A percentile compares a stretch with the other conserved stretches of the same genome.
Evolutionary conservation across 2,113 vertebrate species (phyloP).

Genomic region (Grantiella picta): DNA sequence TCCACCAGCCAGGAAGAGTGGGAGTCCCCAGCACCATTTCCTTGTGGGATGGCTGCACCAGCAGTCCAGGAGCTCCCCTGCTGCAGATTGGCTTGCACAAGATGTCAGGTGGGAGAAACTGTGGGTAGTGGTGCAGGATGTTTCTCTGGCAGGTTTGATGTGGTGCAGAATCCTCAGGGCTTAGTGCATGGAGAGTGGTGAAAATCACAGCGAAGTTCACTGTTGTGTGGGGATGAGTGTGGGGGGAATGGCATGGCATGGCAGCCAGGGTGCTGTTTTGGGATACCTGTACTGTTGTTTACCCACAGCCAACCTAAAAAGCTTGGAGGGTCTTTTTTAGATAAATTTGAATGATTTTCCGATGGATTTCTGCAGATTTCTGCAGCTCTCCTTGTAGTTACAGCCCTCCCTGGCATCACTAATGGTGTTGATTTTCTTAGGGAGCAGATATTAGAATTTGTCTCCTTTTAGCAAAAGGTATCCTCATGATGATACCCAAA

Average conservation of each 20-base stretch:
- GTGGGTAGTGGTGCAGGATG: background rate
- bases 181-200: background rate
- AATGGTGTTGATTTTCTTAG: background rate
- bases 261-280: background rate
- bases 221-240: accelerated
- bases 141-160: background rate
- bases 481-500: accelerated
- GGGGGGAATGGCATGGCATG: accelerated
- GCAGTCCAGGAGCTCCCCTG: background rate
- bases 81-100: background rate
- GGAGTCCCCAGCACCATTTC: accelerated
- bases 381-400: background rate
- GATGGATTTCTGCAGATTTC: background rate
- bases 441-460: background rate
- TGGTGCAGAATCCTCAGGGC: background rate
- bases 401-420: background rate
- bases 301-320: background rate
- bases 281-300: background rate
- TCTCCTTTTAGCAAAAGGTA: background rate
- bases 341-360: background rate
- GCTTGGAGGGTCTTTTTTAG: background rate
- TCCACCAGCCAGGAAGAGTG: accelerated
- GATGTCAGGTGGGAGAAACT: background rate
- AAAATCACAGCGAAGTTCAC: background rate
- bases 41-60: accelerated